These are phyloP conservation scores for Oscarella lobularis DNA, from an alignment of 37 sponge, comb jelly and placozoan genomes.

Conservation along the genomic window DNA sequence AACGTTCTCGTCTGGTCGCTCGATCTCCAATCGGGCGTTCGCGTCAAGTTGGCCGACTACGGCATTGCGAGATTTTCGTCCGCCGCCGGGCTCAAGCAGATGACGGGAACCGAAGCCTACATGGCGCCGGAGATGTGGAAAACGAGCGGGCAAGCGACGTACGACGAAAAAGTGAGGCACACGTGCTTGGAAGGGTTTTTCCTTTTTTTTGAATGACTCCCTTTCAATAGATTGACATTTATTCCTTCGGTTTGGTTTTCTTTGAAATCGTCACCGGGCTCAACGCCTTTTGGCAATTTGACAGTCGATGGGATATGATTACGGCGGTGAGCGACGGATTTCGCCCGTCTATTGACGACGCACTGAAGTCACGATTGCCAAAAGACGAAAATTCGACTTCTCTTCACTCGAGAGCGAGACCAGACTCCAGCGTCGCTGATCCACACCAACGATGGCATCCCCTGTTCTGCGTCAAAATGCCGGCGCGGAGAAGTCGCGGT, in stretches of 20 bases:
- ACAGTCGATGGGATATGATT: not conserved
- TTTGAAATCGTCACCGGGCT: slow-evolving; percentile 11
- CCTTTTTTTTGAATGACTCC: not conserved
- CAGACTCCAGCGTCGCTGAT: not conserved
- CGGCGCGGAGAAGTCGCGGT: too few relatives aligned
- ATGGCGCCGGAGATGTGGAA: slow-evolving; percentile 20
- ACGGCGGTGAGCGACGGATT: not conserved
- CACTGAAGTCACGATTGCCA: not conserved
- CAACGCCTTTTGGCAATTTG: not conserved
- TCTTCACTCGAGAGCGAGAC: not conserved
- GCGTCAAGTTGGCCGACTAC: slow-evolving; percentile 21
- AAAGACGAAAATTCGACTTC: not conserved
- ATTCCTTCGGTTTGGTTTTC: slow-evolving; percentile 12
- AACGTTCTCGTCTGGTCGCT: slow-evolving; percentile 20
- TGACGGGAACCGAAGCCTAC: slow-evolving; percentile 12
- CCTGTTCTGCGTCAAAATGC: too few relatives aligned
- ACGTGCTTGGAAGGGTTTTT: not conserved
- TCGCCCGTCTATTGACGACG: not conserved
- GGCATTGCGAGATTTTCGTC: slow-evolving; percentile 10
- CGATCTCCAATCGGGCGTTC: not conserved
- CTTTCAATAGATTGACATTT: slow-evolving; percentile 9
- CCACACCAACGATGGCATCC: too few relatives aligned
- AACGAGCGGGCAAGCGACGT: not conserved
- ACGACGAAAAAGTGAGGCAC: slow-evolving; percentile 1
- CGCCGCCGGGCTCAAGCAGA: slow-evolving; percentile 5